Conservation (phyloP, 2,888 invertebrate genomes). For the Lamproptera curius region DNA sequence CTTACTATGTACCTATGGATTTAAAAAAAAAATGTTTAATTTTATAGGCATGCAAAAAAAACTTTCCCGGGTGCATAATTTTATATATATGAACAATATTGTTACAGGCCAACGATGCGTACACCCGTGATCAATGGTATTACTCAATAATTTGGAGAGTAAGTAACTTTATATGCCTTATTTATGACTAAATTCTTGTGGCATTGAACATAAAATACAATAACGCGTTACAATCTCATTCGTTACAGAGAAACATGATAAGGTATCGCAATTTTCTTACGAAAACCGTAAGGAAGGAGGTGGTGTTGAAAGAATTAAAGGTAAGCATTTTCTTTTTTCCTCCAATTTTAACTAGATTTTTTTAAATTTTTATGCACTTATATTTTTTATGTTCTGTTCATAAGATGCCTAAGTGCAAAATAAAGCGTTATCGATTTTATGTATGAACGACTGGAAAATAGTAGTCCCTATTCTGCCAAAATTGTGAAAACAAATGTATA, state of each 20-base stretch:
- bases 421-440: not conserved
- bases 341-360: not conserved
- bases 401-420: too few relatives aligned
- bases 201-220: conserved; percentile 3
- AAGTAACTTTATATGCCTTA: conserved; percentile 35
- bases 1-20: too few relatives aligned
- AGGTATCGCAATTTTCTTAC: conserved; percentile 84
- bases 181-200: conserved; percentile 6
- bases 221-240: conserved; percentile 24
- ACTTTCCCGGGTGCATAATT: too few relatives aligned
- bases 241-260: conserved; percentile 85
- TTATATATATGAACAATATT: conserved; percentile 22
- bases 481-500: too few relatives aligned
- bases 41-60: too few relatives aligned
- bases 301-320: conserved; percentile 86
- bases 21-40: too few relatives aligned
- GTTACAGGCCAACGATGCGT: conserved; percentile 85
- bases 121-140: conserved; percentile 90
- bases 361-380: too few relatives aligned
- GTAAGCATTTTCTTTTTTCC: conserved; percentile 49
- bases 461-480: too few relatives aligned
- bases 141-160: conserved; percentile 90
- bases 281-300: conserved; percentile 82
- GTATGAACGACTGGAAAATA: not conserved
- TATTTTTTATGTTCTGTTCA: too few relatives aligned